Percentiles rank a stretch among this genome's conserved stretches.
These are phyloP conservation scores for Labeo calbasu DNA, from an alignment of 2,797 vertebrate species.

Conservation along the genomic window DNA sequence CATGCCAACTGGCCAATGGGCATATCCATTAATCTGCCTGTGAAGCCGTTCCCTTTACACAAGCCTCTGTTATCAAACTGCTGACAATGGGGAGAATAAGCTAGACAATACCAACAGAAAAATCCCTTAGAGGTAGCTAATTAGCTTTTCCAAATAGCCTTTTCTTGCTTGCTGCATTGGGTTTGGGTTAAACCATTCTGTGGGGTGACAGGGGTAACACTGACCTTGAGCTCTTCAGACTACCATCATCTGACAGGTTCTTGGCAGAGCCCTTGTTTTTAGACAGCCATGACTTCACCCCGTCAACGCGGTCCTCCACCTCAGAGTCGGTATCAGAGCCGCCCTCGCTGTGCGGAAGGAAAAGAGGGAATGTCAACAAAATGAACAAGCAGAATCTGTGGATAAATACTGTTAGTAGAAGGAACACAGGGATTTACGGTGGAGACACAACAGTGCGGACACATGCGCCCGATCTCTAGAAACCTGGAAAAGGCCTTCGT, in stretches of 20 bases:
- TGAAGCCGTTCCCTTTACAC: conserved; percentile 59
- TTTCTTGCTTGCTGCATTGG: conserved; percentile 46
- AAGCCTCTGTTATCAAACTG: conserved; percentile 58
- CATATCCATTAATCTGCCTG: conserved; percentile 73
- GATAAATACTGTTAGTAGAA: conserved; percentile 58
- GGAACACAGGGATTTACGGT: conserved; percentile 44
- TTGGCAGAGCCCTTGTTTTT: conserved; percentile 94
- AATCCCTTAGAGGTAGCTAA: conserved; percentile 34
- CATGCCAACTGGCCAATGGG: conserved; percentile 72
- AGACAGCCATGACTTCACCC: conserved; percentile 96
- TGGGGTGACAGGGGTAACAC: conserved; percentile 59
- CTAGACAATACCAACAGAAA: conserved; percentile 27
- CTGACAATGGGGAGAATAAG: conserved; percentile 63
- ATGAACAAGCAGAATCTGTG: not conserved
- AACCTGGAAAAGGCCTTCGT: conserved; percentile 41
- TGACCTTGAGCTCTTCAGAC: conserved; percentile 94
- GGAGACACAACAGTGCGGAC: conserved; percentile 39
- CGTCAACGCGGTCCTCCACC: conserved; percentile 91
- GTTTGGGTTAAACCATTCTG: conserved; percentile 32
- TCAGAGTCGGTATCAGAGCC: conserved; percentile 93
- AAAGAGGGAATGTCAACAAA: conserved; percentile 21
- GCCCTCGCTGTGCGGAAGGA: conserved; percentile 79
- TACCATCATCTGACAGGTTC: conserved; percentile 91
- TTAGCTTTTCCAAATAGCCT: conserved; percentile 37
- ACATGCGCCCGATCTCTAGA: conserved; percentile 66